Base-by-base conservation (phyloP, 2,113 vertebrate genomes). In the Gulo gulo region DNA sequence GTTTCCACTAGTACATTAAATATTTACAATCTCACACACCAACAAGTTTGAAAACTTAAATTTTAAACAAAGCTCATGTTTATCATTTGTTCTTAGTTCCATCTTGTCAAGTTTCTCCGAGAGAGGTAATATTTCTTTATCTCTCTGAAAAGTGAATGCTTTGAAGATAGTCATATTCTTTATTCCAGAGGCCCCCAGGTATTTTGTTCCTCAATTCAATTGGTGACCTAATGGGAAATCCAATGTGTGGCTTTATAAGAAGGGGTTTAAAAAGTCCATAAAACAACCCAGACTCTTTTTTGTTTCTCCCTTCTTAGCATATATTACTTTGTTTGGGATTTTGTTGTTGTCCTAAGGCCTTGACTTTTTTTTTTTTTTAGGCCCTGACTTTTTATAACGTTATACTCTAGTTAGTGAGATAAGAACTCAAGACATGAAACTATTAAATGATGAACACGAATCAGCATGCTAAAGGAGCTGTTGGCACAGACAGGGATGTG, bases 51-150 rank as follows among this genome's bases (percentile, higher is more conserved):
- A 85, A 73, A 78, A 85, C 78, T 87, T 90, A 94, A 88, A 91
- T 78, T 95, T 96, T 91, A 91, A 96, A 94, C 67, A 98, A 94
- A 96, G 39, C 65, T 16, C 45, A 34, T 31, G 36, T 89, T 91
- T 91, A 96, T 42, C 73, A 95, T 78, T 73, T 91, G 52, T 83
- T 96, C 73, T 96, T 82, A 23, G 50, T 55, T 36, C 81, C 45
- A 55, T 63, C 39, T 82, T 94, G 87, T 81, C 85, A 91, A n/a
- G 78, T 88, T 88, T 65, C 74, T 91, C 76, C 0, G 20, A 34
- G 36, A 73, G 73, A 85, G 7, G 39, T 83, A 61, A 47, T 85
- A 80, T 79, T 90, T 94, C 47, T 88, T 90, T 94, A 36, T 81
- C 47, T 80, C 57, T 94, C 31, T 50, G 39, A 39, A 39, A 39